phyloP scores from a whole-genome alignment of 1,140 invertebrate genomes.

The Drosophila pseudoananassae region DNA sequence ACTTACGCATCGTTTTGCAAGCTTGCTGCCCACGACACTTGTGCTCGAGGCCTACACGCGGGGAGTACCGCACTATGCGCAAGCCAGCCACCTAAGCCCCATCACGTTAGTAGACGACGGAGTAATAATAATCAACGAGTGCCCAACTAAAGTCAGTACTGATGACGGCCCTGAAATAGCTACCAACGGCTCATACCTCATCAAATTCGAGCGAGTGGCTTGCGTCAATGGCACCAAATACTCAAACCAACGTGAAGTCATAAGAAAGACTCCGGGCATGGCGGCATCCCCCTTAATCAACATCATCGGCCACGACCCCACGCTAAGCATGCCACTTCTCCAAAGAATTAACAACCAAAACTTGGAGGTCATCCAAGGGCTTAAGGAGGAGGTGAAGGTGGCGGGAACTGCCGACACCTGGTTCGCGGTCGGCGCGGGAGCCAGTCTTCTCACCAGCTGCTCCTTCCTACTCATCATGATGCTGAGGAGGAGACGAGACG shows the following conservation, averaged over 20 bases:
- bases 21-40: not conserved
- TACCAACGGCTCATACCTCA: constrained; percentile 4
- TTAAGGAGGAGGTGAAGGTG: constrained; percentile 16
- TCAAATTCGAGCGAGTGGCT: constrained; percentile 8
- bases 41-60: constrained; percentile 10
- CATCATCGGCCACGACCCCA: constrained; percentile 9
- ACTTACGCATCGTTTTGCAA: constrained; percentile 8
- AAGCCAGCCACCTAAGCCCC: not conserved
- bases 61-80: not conserved
- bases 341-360: constrained; percentile 22
- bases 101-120: constrained; percentile 2
- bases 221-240: constrained; percentile 7
- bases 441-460: constrained; percentile 1
- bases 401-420: constrained; percentile 6
- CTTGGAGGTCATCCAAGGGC: not conserved
- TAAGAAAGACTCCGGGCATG: constrained; percentile 7
- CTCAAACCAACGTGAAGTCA: constrained; percentile 6
- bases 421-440: constrained; percentile 10
- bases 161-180: constrained; percentile 11
- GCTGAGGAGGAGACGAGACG: not conserved
- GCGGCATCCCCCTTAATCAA: constrained; percentile 4
- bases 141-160: constrained; percentile 11
- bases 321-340: constrained; percentile 12
- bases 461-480: not conserved
- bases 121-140: constrained; percentile 21